Percentiles rank a stretch among this genome's conserved stretches.
These are phyloP conservation scores for Pterocles gutturalis DNA, from an alignment of 2,113 vertebrate genomes.

Conservation along the genomic window DNA sequence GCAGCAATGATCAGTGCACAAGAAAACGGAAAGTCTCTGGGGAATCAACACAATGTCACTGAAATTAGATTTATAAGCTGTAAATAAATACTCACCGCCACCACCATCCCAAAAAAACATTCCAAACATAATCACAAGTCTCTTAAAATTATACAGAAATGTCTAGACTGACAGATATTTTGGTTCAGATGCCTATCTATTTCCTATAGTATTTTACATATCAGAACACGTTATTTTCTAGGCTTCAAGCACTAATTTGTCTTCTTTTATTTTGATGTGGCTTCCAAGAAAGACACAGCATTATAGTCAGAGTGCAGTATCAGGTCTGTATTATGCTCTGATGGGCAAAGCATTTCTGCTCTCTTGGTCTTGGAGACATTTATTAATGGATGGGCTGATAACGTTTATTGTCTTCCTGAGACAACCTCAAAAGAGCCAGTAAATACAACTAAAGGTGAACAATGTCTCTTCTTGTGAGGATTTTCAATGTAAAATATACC, in stretches of 20 bases:
- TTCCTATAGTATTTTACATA: conserved; percentile 35
- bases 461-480: conserved; percentile 2
- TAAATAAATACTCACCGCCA: not conserved
- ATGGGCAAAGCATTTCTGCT: conserved; percentile 32
- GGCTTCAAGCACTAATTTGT: conserved; percentile 34
- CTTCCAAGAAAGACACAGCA: conserved; percentile 7
- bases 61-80: conserved; percentile 18
- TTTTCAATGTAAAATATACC: conserved; percentile 40
- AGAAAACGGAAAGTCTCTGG: not conserved
- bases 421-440: conserved; percentile 38
- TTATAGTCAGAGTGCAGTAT: conserved; percentile 20
- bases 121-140: not conserved
- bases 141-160: not conserved
- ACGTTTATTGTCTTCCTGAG: conserved; percentile 45
- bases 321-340: conserved; percentile 15
- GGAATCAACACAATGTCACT: not conserved
- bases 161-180: not conserved
- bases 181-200: not conserved
- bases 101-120: rapidly evolving
- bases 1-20: not conserved
- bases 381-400: conserved; percentile 65
- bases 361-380: conserved; percentile 35
- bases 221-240: conserved; percentile 24
- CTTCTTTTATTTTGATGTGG: conserved; percentile 43
- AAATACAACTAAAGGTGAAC: conserved; percentile 25